Conservation (phyloP, 1,140 invertebrate genomes). For the Bombus difficillimus region DNA sequence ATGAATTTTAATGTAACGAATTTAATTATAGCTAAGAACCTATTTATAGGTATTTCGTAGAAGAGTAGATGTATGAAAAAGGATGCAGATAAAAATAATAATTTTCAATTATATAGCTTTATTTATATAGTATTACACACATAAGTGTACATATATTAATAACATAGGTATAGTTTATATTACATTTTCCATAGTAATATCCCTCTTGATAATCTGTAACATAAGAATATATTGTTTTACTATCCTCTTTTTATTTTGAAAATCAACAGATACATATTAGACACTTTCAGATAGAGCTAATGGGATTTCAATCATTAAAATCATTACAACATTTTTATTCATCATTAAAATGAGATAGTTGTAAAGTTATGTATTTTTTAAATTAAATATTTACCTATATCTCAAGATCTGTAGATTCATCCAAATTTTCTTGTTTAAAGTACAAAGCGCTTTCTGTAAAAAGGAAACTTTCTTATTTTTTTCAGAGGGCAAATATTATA, state of each 20-base stretch:
- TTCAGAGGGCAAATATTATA: neutral
- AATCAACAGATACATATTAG: neutral
- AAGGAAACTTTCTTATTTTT: neutral
- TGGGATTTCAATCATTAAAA: slow-evolving; percentile 55
- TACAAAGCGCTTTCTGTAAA: neutral
- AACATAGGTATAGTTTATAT: neutral
- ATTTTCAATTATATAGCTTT: slow-evolving; percentile 4
- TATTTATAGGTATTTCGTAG: too few species aligned
- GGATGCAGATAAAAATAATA: neutral
- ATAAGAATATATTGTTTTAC: neutral
- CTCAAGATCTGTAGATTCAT: neutral
- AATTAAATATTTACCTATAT: neutral
- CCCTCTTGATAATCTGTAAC: neutral
- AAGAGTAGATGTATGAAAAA: neutral
- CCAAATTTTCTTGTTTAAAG: neutral
- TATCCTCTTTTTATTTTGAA: neutral
- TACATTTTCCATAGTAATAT: neutral
- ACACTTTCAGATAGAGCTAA: slow-evolving; percentile 79
- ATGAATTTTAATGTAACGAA: slow-evolving; percentile 32
- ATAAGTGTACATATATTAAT: neutral
- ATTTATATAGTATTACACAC: slow-evolving; percentile 5
- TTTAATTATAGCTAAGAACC: neutral
- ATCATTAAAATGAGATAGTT: slow-evolving; percentile 2
- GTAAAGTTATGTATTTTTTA: neutral
- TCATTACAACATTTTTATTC: neutral